Evolutionary conservation across 2,888 invertebrate species (phyloP).

Genomic region (Cylloceria caligata): DNA sequence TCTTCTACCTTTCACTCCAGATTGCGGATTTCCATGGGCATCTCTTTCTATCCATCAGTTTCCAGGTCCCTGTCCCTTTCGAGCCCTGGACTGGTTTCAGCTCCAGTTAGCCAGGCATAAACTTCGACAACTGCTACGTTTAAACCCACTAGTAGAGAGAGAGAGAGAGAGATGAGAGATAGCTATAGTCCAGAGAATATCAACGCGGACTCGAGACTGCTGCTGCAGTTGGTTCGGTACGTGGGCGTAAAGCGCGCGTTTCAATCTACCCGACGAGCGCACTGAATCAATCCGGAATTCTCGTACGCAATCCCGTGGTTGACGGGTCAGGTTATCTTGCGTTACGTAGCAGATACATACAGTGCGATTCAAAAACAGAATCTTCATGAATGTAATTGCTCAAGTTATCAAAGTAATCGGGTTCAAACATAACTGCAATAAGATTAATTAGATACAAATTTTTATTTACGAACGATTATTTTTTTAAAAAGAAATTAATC

Average conservation of each 20-base stretch:
- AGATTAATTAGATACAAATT: too few species aligned
- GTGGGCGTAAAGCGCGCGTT: constrained; percentile 65
- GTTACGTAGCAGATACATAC: constrained; percentile 46
- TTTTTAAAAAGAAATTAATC: too few species aligned
- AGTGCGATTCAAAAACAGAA: constrained; percentile 43
- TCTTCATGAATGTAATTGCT: background rate
- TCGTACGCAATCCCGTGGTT: constrained; percentile 66
- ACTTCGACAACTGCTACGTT: constrained; percentile 71
- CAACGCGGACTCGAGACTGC: constrained; percentile 55
- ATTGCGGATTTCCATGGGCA: constrained; percentile 60
- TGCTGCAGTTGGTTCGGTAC: constrained; percentile 46
- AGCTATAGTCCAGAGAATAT: constrained; percentile 50
- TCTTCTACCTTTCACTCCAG: constrained; percentile 61
- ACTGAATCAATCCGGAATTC: constrained; percentile 70
- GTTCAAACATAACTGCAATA: background rate
- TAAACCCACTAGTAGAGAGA: constrained; percentile 40
- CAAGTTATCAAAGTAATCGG: background rate
- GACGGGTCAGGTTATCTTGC: constrained; percentile 52
- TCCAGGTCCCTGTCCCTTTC: constrained; percentile 62
- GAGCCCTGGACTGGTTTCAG: constrained; percentile 67
- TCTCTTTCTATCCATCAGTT: constrained; percentile 48
- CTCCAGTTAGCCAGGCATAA: constrained; percentile 69
- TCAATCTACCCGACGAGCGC: constrained; percentile 65
- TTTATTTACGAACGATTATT: too few species aligned
- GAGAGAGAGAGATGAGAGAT: background rate